Base-by-base conservation (phyloP, 2,797 vertebrate genomes). In the Paguma larvata region DNA sequence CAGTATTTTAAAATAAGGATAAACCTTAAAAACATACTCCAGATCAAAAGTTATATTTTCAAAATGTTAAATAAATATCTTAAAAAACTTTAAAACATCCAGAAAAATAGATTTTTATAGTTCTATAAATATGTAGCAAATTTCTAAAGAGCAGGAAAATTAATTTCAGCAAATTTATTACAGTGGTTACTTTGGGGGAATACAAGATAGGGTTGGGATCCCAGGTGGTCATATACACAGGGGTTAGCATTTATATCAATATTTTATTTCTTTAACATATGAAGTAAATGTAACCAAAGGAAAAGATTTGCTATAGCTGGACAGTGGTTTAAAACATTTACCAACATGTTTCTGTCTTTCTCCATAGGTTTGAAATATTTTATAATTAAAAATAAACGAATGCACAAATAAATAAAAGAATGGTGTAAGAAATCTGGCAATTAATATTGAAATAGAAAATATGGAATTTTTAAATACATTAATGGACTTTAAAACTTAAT, bases 371-470 rank as follows among this genome's bases (percentile, higher is more conserved):
- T 89, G 16, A 70, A 83, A 53, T 72, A 72, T 65, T 62, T 79
- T 46, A 78, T 63, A 65, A 73, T 16, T 85, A 59, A 95, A 88
- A 82, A 86, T 80, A 72, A 85, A 73, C 8, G 89, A 72, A 78
- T 62, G 1, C 6, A 53, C 5, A 41, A 75, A 68, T 68, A 90
- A 89, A 77, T 73, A 75, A 73, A 84, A 85, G 4, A 85, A 89
- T 72, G 4, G 15, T 89, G 5, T 77, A 34, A 83, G 8, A 79
- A 85, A 12, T 85, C 51, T 44, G 30, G 14, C 12, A 59, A 34
- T 38, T 59, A 85, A 46, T 34, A 46, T 15, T 79, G 32, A 93
- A 65, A 73, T 56, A 80, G 8, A 21, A 77, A 80, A 32, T 65
- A n/a, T 13, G 2, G 1, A 78, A 72, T 6, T 93, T 56, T 63